Conservation (phyloP, 2,797 vertebrate genomes). For the Acanthurus leucopareius region DNA sequence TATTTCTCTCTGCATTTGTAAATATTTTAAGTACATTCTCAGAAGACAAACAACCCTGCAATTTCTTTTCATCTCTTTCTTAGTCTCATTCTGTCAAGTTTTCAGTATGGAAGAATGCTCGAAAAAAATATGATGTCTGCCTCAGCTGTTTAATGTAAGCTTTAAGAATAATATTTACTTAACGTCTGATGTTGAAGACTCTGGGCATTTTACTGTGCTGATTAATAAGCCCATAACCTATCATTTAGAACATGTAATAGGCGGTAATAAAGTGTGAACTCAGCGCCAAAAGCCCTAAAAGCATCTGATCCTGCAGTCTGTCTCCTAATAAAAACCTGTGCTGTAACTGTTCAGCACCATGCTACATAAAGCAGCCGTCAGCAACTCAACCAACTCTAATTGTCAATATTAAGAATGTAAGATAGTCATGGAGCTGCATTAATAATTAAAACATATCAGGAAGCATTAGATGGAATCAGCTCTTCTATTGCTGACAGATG, state of each 20-base stretch:
- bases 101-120: background rate
- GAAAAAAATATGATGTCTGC: too few relatives aligned
- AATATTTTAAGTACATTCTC: slow-evolving; percentile 19
- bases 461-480: slow-evolving; percentile 45
- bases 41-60: background rate
- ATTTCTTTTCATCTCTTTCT: background rate
- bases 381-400: slow-evolving; percentile 35
- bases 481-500: slow-evolving; percentile 53
- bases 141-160: background rate
- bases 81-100: background rate
- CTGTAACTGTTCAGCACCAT: slow-evolving; percentile 21
- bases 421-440: slow-evolving; percentile 45
- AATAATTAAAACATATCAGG: slow-evolving; percentile 58
- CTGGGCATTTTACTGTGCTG: background rate
- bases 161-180: background rate
- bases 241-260: background rate
- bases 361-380: slow-evolving; percentile 23
- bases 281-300: slow-evolving; percentile 8
- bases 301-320: slow-evolving; percentile 27
- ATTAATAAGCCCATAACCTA: slow-evolving; percentile 8
- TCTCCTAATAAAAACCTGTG: slow-evolving; percentile 32
- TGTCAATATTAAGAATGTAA: slow-evolving; percentile 35
- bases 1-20: slow-evolving; percentile 10
- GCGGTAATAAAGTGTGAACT: slow-evolving; percentile 12
- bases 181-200: background rate